Base-by-base conservation (phyloP, 2,797 vertebrate genomes). In the Melanotaenia nigrans region DNA sequence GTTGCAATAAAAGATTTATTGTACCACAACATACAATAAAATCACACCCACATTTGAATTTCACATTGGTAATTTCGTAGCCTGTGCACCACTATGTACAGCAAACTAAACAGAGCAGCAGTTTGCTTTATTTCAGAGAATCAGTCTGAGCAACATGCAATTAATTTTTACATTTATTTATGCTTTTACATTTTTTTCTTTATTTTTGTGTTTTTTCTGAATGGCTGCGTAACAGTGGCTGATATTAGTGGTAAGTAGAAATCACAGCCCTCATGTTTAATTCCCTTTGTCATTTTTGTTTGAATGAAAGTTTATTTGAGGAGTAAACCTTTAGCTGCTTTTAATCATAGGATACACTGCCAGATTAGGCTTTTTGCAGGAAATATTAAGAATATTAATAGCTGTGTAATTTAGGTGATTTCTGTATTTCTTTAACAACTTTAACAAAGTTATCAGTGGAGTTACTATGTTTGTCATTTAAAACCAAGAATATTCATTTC, bases 1-100 rank as follows among this genome's bases (percentile, higher is more conserved):
- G 84, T 88, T 87, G 84, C 89, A 84, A 70, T 93, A 93, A 93
- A 93, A 85, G 45, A 77, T 93, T 94, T 93, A 93, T 88, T 84
- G 89, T 74, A 79, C 83, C 84, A 56, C 86, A 59, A 90, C 85
- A 79, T 80, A 81, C 85, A 76, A 51, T 90, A 77, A 89, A 89
- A 76, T 61, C 70, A 55, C 71, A 61, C 81, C 84, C 87, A 69
- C 63, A 75, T 87, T 86, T 87, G 63, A 82, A 85, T 83, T 86
- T 87, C 78, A 79, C 76, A 73, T 61, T 72, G 75, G 77, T 85
- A 71, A 85, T 87, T 87, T 85, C 51, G 78, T 60, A 75, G 70
- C n/a, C 80, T 70, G 57, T 30, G 56, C 67, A 68, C 68, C 38
- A 40, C 83, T 82, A 78, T 69, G 76, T 78, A 65, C 78, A 79